These are phyloP conservation scores for Nothobranchius furzeri DNA, from an alignment of 2,113 vertebrate genomes.

Conservation along the genomic window DNA sequence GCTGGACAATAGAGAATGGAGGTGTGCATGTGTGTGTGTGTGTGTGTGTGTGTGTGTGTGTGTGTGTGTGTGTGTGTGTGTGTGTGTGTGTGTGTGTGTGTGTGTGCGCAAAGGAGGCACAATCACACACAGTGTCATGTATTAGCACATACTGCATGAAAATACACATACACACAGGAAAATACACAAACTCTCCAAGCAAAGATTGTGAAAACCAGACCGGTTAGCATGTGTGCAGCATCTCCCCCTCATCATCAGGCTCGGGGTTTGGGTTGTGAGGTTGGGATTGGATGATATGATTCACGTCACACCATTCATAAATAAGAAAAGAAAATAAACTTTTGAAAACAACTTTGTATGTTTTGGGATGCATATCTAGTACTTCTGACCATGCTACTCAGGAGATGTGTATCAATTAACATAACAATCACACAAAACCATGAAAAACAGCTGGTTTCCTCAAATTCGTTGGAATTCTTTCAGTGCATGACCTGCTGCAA, in stretches of 20 bases:
- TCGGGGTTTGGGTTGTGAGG: too few species aligned
- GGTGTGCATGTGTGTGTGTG: conserved; percentile 21
- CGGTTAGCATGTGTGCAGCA: neutral
- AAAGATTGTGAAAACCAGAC: conserved; percentile 21
- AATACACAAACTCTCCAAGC: conserved; percentile 16
- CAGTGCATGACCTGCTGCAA: too few species aligned
- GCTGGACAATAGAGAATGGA: conserved; percentile 65
- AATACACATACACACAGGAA: conserved; percentile 17
- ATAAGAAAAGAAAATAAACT: neutral
- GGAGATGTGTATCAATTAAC: too few species aligned
- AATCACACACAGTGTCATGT: conserved; percentile 16
- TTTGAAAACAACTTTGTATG: neutral
- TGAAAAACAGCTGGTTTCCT: too few species aligned
- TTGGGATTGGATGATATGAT: neutral
- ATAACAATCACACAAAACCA: too few species aligned
- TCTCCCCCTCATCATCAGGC: neutral
- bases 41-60: conserved; percentile 2
- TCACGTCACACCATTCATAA: neutral
- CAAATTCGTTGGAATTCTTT: too few species aligned
- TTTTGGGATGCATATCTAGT: neutral
- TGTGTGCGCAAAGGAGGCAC: conserved; percentile 13
- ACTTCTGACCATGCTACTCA: too few species aligned
- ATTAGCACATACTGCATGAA: conserved; percentile 3
- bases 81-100: too few species aligned
- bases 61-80: conserved; percentile 2